Conservation (phyloP, 2,113 vertebrate genomes). For the Chroicocephalus ridibundus region DNA sequence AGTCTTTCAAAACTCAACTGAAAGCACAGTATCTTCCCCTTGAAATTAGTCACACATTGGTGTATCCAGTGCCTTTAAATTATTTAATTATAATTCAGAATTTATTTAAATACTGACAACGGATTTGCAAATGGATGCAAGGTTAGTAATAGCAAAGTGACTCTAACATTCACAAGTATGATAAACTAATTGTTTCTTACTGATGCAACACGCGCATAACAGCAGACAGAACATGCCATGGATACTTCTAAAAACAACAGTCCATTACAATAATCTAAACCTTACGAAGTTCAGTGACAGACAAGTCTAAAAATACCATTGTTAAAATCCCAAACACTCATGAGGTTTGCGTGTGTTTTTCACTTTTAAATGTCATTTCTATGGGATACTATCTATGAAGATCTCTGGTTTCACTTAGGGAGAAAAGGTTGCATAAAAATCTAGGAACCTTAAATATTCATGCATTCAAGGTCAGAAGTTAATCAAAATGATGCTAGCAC, state of each 20-base stretch:
- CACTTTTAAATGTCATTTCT: not conserved
- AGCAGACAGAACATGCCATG: not conserved
- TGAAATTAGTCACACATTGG: not conserved
- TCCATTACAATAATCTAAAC: not conserved
- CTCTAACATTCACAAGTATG: not conserved
- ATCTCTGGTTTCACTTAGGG: not conserved
- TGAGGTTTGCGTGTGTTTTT: not conserved
- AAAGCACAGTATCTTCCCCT: not conserved
- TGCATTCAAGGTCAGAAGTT: not conserved
- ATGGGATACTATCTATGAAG: not conserved
- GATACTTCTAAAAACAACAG: not conserved
- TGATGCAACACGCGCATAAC: not conserved
- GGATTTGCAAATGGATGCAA: not conserved
- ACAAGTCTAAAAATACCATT: not conserved
- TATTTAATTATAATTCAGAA: not conserved
- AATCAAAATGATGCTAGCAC: not conserved
- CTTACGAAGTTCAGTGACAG: not conserved
- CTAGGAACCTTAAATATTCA: not conserved
- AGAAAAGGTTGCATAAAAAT: not conserved
- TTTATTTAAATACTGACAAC: not conserved
- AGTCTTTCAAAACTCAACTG: not conserved
- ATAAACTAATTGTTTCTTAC: not conserved
- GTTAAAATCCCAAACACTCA: not conserved
- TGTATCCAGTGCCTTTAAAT: not conserved
- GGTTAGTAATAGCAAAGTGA: not conserved